phyloP scores from a whole-genome alignment of 2,888 invertebrate species.

The Synergus itoensis region DNA sequence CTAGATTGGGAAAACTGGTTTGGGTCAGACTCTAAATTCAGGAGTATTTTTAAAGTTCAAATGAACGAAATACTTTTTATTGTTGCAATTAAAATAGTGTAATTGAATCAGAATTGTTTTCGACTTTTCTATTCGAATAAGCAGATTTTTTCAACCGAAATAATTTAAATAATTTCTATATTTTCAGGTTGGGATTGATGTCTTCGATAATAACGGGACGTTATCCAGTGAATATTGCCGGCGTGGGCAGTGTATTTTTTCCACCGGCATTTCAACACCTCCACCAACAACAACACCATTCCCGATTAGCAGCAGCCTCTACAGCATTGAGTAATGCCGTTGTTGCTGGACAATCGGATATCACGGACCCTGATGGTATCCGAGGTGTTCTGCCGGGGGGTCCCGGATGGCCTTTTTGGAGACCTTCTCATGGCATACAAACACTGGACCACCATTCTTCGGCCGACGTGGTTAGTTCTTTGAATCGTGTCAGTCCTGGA shows the following conservation, averaged over 20 bases:
- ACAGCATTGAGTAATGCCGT: constrained; percentile 70
- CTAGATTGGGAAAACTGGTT: too few relatives aligned
- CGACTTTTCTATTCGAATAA: background rate
- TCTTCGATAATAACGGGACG: constrained; percentile 74
- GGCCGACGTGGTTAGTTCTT: constrained; percentile 69
- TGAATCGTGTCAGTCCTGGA: constrained; percentile 74
- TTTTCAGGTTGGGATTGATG: constrained; percentile 72
- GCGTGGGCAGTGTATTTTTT: constrained; percentile 74
- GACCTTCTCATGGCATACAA: constrained; percentile 72
- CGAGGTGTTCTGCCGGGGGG: constrained; percentile 70
- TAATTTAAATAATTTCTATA: constrained; percentile 33
- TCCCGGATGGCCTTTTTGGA: constrained; percentile 76
- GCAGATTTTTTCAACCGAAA: background rate
- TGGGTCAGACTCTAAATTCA: too few relatives aligned
- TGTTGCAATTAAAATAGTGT: too few relatives aligned
- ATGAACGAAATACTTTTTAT: too few relatives aligned
- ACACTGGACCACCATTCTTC: constrained; percentile 73
- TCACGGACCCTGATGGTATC: constrained; percentile 70
- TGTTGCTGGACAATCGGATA: constrained; percentile 70
- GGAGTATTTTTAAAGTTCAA: too few relatives aligned
- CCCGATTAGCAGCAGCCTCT: constrained; percentile 70
- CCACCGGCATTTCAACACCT: constrained; percentile 74
- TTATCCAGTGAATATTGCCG: constrained; percentile 72
- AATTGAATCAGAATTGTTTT: background rate
- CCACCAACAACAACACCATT: constrained; percentile 74